Evolutionary conservation across 2,888 invertebrate species (phyloP).

Genomic region (Orthosia incerta): DNA sequence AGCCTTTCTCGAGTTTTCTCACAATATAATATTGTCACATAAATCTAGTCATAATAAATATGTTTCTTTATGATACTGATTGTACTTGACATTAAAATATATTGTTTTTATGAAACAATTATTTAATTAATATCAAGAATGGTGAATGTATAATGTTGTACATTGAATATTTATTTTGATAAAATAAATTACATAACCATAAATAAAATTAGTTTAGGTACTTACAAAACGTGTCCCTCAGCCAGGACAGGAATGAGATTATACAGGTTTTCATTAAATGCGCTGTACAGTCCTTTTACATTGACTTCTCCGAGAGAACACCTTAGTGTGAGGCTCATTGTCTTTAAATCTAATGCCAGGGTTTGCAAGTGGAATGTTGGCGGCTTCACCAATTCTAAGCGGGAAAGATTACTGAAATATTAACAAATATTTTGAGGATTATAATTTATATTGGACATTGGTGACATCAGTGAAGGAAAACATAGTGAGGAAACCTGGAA

Average conservation of each 20-base stretch:
- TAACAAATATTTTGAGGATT: neutral
- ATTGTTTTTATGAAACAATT: neutral
- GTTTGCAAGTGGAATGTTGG: constrained; percentile 87
- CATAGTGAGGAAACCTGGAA: too few species aligned
- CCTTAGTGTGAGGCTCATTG: constrained; percentile 81
- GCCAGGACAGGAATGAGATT: constrained; percentile 87
- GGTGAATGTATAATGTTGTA: neutral
- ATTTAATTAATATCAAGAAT: neutral
- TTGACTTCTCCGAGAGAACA: constrained; percentile 88
- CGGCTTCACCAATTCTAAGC: constrained; percentile 82
- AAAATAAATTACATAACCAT: neutral
- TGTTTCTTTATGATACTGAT: constrained; percentile 1
- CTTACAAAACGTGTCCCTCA: constrained; percentile 88
- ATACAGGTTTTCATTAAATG: constrained; percentile 88
- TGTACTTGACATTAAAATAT: neutral
- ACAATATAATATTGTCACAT: neutral
- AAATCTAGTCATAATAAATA: constrained; percentile 8
- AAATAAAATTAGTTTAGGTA: too few species aligned
- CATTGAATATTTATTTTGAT: too few species aligned
- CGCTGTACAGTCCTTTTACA: constrained; percentile 86
- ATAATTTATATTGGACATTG: too few species aligned
- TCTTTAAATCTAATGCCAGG: constrained; percentile 83
- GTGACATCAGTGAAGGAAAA: too few species aligned
- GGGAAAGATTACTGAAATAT: constrained; percentile 82
- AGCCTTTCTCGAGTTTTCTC: neutral